These are phyloP conservation scores for Aurelia aurita complex sp. Pacific DNA, from an alignment of 30 jellyfish, hydroid and myxozoan genomes.

Conservation along the genomic window DNA sequence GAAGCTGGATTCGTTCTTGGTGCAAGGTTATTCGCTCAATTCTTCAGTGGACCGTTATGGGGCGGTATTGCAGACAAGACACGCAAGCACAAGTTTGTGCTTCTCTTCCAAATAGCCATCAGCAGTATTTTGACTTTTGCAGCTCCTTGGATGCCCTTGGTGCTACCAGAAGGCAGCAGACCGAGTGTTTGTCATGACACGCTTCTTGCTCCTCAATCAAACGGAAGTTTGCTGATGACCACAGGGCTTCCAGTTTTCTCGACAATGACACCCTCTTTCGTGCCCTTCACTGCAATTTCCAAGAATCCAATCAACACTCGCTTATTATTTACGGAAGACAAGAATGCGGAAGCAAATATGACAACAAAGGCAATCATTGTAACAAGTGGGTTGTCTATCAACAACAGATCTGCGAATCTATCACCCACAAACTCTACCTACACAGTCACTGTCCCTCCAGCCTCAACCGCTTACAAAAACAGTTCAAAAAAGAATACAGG, in stretches of 20 bases:
- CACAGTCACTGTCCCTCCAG: no score
- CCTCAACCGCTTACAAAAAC: no score
- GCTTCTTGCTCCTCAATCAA: no score
- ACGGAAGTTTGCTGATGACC: no score
- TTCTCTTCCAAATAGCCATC: constrained; percentile 32
- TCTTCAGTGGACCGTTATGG: constrained; percentile 75
- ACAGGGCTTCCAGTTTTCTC: not conserved
- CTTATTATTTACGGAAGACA: not conserved
- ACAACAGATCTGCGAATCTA: not conserved
- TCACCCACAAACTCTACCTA: not conserved
- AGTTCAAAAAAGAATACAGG: not conserved
- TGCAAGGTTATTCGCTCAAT: constrained; percentile 67
- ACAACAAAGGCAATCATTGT: not conserved
- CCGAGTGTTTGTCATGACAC: no score
- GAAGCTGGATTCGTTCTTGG: constrained; percentile 80
- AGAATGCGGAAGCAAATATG: constrained; percentile 16
- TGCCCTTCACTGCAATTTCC: not conserved
- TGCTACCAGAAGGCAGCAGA: no score
- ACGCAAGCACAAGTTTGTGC: constrained; percentile 40
- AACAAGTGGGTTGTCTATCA: not conserved
- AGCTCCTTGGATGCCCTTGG: constrained; percentile 76
- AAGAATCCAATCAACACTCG: not conserved
- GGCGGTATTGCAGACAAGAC: constrained; percentile 84
- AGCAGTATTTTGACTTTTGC: constrained; percentile 55
- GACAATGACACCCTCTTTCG: not conserved